Evolutionary conservation across 2,113 vertebrate species (phyloP).

Genomic region (Sialia sialis): DNA sequence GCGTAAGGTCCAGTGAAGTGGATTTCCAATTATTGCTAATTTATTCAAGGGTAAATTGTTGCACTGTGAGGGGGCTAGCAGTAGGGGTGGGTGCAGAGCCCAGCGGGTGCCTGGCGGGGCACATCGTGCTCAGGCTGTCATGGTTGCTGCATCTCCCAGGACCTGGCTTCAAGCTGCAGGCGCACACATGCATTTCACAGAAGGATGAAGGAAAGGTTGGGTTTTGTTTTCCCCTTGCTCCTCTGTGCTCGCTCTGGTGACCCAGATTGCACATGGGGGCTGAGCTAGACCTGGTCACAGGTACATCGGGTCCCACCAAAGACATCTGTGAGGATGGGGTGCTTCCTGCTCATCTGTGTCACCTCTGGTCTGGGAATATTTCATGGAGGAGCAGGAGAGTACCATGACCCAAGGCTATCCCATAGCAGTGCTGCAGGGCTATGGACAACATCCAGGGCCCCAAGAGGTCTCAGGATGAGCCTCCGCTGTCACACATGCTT

Average conservation of each 20-base stretch:
- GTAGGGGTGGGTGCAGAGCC: constrained; percentile 52
- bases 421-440: fast-evolving
- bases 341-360: fast-evolving
- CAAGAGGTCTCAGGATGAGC: not conserved
- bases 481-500: not conserved
- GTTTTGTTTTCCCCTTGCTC: not conserved
- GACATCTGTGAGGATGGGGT: not conserved
- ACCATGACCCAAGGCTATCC: fast-evolving
- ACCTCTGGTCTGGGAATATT: not conserved
- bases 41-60: constrained; percentile 63
- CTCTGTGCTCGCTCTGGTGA: fast-evolving
- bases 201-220: not conserved
- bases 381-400: not conserved
- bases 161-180: not conserved
- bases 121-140: not conserved
- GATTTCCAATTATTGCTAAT: constrained; percentile 66
- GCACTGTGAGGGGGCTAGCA: constrained; percentile 35
- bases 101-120: not conserved
- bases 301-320: not conserved
- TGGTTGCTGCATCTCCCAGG: not conserved
- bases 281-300: not conserved
- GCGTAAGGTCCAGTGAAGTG: constrained; percentile 63
- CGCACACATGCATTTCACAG: not conserved
- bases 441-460: not conserved
- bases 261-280: fast-evolving